Evolutionary conservation across 1,140 invertebrate genomes (phyloP).

Genomic region (Thrips palmi): DNA sequence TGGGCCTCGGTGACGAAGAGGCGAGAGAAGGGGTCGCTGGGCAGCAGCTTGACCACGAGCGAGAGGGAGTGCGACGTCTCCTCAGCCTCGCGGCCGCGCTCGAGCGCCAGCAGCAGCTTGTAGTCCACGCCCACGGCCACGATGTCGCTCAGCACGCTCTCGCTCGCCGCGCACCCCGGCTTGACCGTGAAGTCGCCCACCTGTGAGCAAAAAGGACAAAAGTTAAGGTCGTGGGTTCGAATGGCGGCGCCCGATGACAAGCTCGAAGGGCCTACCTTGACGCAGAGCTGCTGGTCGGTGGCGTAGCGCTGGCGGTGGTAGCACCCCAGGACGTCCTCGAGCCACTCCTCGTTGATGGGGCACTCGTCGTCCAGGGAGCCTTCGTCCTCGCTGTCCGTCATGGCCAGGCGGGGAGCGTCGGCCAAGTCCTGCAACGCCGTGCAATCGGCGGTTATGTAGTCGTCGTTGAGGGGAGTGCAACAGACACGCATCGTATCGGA

Average conservation of each 20-base stretch:
- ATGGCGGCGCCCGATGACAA: too few species aligned
- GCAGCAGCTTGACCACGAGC: conserved; percentile 55
- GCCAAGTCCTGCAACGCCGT: too few species aligned
- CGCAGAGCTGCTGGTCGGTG: not conserved
- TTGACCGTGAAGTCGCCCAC: conserved; percentile 30
- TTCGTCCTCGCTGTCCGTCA: not conserved
- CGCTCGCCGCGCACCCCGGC: conserved; percentile 32
- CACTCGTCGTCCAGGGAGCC: conserved; percentile 21
- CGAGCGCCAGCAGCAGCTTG: conserved; percentile 15
- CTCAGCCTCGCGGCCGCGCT: conserved; percentile 15
- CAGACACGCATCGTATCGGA: too few species aligned
- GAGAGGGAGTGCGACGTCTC: conserved; percentile 22
- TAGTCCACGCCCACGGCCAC: conserved; percentile 35
- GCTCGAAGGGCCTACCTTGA: not conserved
- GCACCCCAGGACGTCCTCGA: conserved; percentile 32
- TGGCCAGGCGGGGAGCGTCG: too few species aligned
- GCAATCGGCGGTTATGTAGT: too few species aligned
- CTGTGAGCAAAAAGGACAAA: too few species aligned
- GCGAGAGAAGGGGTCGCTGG: conserved; percentile 50
- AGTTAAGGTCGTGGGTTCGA: too few species aligned
- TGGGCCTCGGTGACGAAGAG: conserved; percentile 62
- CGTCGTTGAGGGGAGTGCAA: too few species aligned
- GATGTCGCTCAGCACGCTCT: conserved; percentile 40
- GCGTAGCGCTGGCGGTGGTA: too few species aligned
- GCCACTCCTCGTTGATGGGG: conserved; percentile 38